Conservation (phyloP, 2,113 vertebrate genomes). For the Takifugu flavidus region DNA sequence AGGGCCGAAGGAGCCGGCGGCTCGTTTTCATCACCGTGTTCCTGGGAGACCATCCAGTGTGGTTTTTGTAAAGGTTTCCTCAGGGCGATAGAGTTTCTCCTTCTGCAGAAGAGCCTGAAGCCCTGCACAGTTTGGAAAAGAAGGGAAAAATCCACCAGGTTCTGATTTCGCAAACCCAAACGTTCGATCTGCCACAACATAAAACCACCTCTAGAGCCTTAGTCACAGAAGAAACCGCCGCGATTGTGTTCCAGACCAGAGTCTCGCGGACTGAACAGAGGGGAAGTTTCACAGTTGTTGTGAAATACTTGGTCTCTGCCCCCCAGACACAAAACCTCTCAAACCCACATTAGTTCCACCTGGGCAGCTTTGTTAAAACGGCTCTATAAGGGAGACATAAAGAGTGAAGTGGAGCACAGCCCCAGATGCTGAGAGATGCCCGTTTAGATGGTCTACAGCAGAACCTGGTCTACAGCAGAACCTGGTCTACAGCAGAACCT, state of each 20-base stretch:
- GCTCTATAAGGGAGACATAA: too few species aligned
- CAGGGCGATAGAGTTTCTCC: constrained; percentile 20
- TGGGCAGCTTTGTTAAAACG: too few species aligned
- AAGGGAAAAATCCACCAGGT: not conserved
- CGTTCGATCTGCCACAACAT: constrained; percentile 1
- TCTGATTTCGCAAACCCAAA: not conserved
- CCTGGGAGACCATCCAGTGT: constrained; percentile 11
- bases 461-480: too few species aligned
- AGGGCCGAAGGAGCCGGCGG: not conserved
- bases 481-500: too few species aligned
- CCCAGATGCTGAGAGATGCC: too few species aligned
- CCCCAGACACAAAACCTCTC: constrained; percentile 16
- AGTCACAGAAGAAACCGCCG: too few species aligned
- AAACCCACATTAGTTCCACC: too few species aligned
- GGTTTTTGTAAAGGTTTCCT: constrained; percentile 21
- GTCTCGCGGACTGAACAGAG: constrained; percentile 1
- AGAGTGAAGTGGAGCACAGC: too few species aligned
- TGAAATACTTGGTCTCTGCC: constrained; percentile 56
- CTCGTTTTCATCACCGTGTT: constrained; percentile 12
- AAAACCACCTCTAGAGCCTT: not conserved
- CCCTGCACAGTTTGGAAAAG: constrained; percentile 6
- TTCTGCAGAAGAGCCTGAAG: constrained; percentile 12
- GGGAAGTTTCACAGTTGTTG: constrained; percentile 29
- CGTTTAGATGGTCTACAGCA: too few species aligned
- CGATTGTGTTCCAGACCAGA: not conserved